Evolutionary conservation across 1,140 invertebrate species (phyloP).

Genomic region (Scaptomyza graminum): DNA sequence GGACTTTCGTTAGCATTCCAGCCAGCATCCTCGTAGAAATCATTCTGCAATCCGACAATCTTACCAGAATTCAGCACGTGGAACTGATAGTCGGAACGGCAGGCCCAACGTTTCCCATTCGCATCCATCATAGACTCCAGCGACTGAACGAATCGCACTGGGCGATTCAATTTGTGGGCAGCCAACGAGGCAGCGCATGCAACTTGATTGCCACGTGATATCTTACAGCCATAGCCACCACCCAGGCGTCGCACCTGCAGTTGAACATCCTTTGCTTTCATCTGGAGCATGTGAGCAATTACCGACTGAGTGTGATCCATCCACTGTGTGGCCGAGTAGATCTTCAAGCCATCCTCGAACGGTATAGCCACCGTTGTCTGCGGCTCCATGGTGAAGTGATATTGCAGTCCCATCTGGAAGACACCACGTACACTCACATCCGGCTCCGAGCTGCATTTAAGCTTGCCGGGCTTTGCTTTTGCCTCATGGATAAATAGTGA

Average conservation of each 20-base stretch:
- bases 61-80: constrained; percentile 88
- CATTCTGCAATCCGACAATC: constrained; percentile 87
- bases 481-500: constrained; percentile 32
- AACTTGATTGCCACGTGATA: constrained; percentile 85
- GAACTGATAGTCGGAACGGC: constrained; percentile 85
- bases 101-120: constrained; percentile 87
- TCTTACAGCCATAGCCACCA: constrained; percentile 89
- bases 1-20: constrained; percentile 86
- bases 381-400: constrained; percentile 87
- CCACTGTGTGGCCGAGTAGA: constrained; percentile 88
- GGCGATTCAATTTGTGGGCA: constrained; percentile 86
- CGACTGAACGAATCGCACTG: constrained; percentile 87
- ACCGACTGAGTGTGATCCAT: constrained; percentile 87
- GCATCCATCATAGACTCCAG: constrained; percentile 88
- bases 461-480: constrained; percentile 37
- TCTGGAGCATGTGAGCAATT: constrained; percentile 86
- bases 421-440: constrained; percentile 64
- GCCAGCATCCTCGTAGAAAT: constrained; percentile 88
- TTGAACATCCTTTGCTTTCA: constrained; percentile 85
- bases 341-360: constrained; percentile 86
- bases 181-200: constrained; percentile 87
- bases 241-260: constrained; percentile 88
- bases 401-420: constrained; percentile 75
- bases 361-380: constrained; percentile 87
- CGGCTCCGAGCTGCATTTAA: constrained; percentile 40